These are phyloP conservation scores for Pristionchus entomophagus DNA, from an alignment of 2,888 invertebrate genomes.

Conservation along the genomic window DNA sequence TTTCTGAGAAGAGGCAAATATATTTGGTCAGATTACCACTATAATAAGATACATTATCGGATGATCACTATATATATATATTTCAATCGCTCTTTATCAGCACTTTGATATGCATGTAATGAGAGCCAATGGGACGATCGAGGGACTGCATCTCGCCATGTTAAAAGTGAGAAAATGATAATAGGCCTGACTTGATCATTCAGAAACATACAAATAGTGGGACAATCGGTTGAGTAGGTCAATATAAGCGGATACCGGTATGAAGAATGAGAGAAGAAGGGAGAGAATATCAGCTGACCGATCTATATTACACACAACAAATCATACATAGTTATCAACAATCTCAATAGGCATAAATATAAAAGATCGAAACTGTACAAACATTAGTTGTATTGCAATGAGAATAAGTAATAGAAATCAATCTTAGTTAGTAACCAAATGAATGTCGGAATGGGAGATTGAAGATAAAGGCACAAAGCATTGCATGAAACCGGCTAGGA, in stretches of 20 bases:
- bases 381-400: slow-evolving; percentile 27
- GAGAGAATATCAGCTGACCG: background rate
- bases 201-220: background rate
- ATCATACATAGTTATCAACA: background rate
- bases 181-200: background rate
- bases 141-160: no score
- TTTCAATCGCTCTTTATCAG: background rate
- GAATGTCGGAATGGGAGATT: slow-evolving; percentile 2
- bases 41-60: no score
- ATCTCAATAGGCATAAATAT: background rate
- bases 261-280: background rate
- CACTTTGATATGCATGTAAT: background rate
- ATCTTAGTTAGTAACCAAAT: slow-evolving; percentile 18
- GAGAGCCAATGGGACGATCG: no score
- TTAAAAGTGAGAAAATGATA: background rate
- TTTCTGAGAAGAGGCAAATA: background rate
- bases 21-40: background rate
- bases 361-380: slow-evolving; percentile 36
- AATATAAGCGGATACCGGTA: slow-evolving; percentile 31
- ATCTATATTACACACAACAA: background rate
- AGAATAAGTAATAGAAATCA: slow-evolving; percentile 32
- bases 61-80: background rate
- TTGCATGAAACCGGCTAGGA: background rate
- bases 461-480: background rate
- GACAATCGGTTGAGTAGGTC: slow-evolving; percentile 40